Evolutionary conservation across 2,113 vertebrate genomes (phyloP).

Genomic region (Rhinoptilus africanus): DNA sequence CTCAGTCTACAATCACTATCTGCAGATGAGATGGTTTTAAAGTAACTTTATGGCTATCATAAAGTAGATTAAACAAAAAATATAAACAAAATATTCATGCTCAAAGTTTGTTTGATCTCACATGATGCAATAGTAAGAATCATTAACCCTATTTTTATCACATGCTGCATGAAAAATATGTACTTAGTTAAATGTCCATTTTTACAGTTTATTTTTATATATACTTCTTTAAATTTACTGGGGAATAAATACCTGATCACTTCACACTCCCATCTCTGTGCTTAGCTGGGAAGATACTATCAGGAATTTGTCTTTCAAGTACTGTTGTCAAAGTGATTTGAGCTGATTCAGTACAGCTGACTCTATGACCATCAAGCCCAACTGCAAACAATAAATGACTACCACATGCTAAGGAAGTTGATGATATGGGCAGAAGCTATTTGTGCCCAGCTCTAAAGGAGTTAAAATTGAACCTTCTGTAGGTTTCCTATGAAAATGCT

Average conservation of each 20-base stretch:
- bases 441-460: neutral
- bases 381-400: constrained; percentile 49
- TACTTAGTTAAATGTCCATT: neutral
- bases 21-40: neutral
- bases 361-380: neutral
- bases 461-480: neutral
- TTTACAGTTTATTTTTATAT: neutral
- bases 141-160: neutral
- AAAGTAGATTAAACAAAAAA: neutral
- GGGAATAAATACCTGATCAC: neutral
- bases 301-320: constrained; percentile 41
- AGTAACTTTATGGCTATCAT: neutral
- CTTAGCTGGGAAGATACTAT: neutral
- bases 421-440: neutral
- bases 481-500: neutral
- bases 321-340: constrained; percentile 28
- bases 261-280: neutral
- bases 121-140: neutral
- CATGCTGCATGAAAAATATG: neutral
- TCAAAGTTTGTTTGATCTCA: neutral
- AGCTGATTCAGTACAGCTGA: constrained; percentile 58
- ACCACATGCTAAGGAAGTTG: constrained; percentile 25
- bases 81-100: neutral
- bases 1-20: neutral
- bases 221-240: neutral